Evolutionary conservation across 1,140 invertebrate genomes (phyloP).

Genomic region (Drosophila paulistorum): DNA sequence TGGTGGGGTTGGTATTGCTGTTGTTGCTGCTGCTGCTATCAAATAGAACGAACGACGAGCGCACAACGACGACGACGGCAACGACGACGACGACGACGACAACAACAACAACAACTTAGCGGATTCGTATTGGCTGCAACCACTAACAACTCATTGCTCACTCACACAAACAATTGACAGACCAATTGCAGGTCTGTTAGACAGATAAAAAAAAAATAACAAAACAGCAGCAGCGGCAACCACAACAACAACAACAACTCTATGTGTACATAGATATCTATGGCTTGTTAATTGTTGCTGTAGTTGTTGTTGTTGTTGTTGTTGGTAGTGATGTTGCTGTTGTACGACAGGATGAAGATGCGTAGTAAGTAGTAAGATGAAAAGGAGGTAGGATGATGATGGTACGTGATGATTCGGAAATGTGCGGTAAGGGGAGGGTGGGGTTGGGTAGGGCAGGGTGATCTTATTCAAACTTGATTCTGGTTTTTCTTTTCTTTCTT

Average conservation of each 20-base stretch:
- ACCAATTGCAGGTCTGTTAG: slow-evolving; percentile 77
- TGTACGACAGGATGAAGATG: slow-evolving; percentile 10
- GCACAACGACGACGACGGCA: slow-evolving; percentile 38
- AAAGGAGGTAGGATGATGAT: background rate
- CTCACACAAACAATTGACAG: slow-evolving; percentile 69
- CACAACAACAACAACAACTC: slow-evolving; percentile 18
- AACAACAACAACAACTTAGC: slow-evolving; percentile 33
- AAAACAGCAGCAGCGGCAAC: background rate
- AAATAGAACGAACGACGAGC: slow-evolving; percentile 63
- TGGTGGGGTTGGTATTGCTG: slow-evolving; percentile 28
- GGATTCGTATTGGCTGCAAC: slow-evolving; percentile 80
- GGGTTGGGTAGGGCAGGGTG: background rate
- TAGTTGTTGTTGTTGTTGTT: background rate
- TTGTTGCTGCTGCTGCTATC: slow-evolving; percentile 55
- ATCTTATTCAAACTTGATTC: slow-evolving; percentile 16
- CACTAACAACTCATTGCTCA: slow-evolving; percentile 74
- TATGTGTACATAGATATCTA: slow-evolving; percentile 12
- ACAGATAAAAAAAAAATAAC: slow-evolving; percentile 39
- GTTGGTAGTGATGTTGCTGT: background rate
- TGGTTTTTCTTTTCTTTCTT: slow-evolving; percentile 16
- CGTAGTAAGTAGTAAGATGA: slow-evolving; percentile 5
- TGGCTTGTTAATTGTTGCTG: slow-evolving; percentile 55
- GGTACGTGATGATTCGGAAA: background rate
- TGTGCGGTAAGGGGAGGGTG: too few species aligned
- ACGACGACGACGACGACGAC: slow-evolving; percentile 17